Evolutionary conservation across 1,140 invertebrate species (phyloP), one percentile per base, ranked within the genome.

Genomic region (Bombus haemorrhoidalis): DNA sequence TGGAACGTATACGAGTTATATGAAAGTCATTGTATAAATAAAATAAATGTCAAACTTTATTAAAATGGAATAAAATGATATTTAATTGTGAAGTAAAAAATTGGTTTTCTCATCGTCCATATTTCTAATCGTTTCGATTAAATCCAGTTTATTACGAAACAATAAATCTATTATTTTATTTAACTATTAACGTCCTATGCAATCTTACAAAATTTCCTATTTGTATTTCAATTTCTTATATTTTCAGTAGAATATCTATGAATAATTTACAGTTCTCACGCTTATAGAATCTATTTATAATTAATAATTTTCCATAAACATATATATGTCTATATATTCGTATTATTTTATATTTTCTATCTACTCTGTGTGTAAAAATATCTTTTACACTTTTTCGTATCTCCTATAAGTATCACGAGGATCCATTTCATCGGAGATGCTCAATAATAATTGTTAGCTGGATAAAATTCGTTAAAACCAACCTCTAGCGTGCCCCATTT

Each of bases 401-500:
- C 13, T 13, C 28, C 3, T n/a, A 13, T 5, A n/a, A n/a, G 2
- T n/a, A n/a, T 5, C 3, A n/a, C 5, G 28, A n/a, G 1, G 5
- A 9, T 68, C 0, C 3, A 10, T 34, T 28, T 43, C 9, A 47
- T 15, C 5, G 28, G 5, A 41, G 5, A 18, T 1, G 22, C 15
- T 34, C 43, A 2, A n/a, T 37, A 64, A 78, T 43, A 64, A 64
- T 43, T 32, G 3, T 77, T 12, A 3, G 10, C 2, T 39, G 47
- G 71, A 71, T 59, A 68, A 78, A 81, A 86, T 86, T 88, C n/a
- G 15, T 25, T 43, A n/a, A 8, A 62, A 88, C 92, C 95, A 91
- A 97, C 97, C 92, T 97, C 96, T 62, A 98, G 95, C 25, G 98
- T 98, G 81, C 99, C 99, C 98, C 99, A 99, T 91, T 98, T 98